These are phyloP conservation scores for Acronicta alni DNA, from an alignment of 2,888 invertebrate species.

Conservation along the genomic window DNA sequence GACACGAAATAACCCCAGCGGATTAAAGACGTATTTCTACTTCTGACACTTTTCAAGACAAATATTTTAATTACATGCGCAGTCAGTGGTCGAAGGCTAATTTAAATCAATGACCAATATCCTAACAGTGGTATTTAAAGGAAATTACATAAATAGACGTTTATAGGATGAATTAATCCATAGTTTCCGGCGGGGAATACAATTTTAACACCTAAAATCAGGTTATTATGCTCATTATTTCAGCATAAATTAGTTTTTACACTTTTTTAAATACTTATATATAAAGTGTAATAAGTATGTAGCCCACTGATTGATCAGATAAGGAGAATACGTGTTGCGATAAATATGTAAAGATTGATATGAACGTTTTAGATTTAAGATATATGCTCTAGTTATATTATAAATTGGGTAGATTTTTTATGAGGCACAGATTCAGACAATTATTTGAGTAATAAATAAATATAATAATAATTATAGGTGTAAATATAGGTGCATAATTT, in stretches of 20 bases:
- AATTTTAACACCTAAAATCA: slow-evolving; percentile 33
- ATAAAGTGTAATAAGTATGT: slow-evolving; percentile 10
- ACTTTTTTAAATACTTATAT: slow-evolving; percentile 19
- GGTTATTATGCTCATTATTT: slow-evolving; percentile 33
- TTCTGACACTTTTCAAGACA: too few relatives aligned
- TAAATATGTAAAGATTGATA: neutral
- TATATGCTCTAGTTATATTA: too few relatives aligned
- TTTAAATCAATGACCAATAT: slow-evolving; percentile 12
- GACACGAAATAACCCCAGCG: too few relatives aligned
- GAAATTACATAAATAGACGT: slow-evolving; percentile 40
- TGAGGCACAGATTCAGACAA: too few relatives aligned
- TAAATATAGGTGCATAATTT: too few relatives aligned
- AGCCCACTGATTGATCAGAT: slow-evolving; percentile 7
- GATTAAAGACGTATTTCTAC: too few relatives aligned
- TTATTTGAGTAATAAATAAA: too few relatives aligned
- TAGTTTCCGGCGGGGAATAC: slow-evolving; percentile 30
- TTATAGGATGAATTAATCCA: slow-evolving; percentile 36
- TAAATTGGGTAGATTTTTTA: too few relatives aligned
- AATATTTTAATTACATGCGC: neutral
- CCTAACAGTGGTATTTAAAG: slow-evolving; percentile 28
- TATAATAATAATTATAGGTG: too few relatives aligned
- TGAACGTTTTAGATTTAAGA: neutral
- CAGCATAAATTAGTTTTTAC: slow-evolving; percentile 43
- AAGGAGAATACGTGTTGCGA: neutral
- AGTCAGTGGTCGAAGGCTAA: neutral